Evolutionary conservation across 2,797 vertebrate species (phyloP).

Genomic region (Coilia nasus): DNA sequence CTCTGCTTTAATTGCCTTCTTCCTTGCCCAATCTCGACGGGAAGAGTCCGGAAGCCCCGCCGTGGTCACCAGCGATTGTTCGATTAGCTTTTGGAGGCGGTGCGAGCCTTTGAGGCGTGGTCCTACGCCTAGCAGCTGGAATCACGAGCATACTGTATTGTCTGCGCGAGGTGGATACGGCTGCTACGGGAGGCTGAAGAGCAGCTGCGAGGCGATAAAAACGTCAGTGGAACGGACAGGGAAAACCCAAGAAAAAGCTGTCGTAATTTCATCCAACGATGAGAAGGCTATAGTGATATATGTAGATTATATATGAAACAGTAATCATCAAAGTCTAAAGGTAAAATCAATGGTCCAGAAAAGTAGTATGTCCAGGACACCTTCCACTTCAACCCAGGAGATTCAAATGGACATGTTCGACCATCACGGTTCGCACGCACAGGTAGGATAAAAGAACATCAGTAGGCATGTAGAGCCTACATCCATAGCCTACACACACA

Average conservation of each 20-base stretch:
- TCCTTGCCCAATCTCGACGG: conserved; percentile 38
- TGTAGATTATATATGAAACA: conserved; percentile 56
- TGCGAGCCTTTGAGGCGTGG: conserved; percentile 65
- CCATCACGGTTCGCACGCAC: conserved; percentile 87
- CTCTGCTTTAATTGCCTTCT: neutral
- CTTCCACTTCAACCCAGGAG: conserved; percentile 96
- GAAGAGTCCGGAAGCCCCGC: conserved; percentile 31
- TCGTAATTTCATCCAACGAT: conserved; percentile 53
- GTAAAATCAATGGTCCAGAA: conserved; percentile 96
- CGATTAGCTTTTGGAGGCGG: conserved; percentile 65
- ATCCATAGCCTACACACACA: neutral
- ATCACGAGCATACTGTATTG: conserved; percentile 55
- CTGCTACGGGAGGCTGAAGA: conserved; percentile 60
- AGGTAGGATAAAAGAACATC: conserved; percentile 78
- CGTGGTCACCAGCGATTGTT: conserved; percentile 59
- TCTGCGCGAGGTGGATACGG: conserved; percentile 42
- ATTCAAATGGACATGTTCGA: conserved; percentile 99
- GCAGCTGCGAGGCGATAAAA: conserved; percentile 69
- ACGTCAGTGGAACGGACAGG: conserved; percentile 40
- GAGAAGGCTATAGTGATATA: conserved; percentile 48
- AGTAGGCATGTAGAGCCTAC: neutral
- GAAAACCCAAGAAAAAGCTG: conserved; percentile 35
- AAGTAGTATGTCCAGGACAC: conserved; percentile 95
- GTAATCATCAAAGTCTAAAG: conserved; percentile 65
- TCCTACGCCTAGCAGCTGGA: conserved; percentile 70